Conservation (phyloP, 2,888 invertebrate species). For the Oscheius sp. region DNA sequence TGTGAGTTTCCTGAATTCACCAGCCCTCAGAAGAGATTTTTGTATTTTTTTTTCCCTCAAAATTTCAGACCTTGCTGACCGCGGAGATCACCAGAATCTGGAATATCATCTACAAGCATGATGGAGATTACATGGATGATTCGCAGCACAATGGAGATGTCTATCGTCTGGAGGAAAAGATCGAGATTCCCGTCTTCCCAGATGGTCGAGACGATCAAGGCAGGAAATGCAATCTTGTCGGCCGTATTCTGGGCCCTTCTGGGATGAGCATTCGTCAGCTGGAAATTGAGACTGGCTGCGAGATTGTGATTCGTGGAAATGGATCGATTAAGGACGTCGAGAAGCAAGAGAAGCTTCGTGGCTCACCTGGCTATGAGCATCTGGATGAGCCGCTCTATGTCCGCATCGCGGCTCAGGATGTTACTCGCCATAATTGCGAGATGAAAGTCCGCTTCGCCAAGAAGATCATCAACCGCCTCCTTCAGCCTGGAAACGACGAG, state of each 20-base stretch:
- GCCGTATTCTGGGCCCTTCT: conserved; percentile 39
- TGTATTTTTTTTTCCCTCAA: no score
- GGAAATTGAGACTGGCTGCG: conserved; percentile 52
- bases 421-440: conserved; percentile 72
- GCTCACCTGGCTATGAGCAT: conserved; percentile 58
- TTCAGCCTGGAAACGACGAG: conserved; percentile 97
- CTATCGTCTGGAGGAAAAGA: conserved; percentile 4
- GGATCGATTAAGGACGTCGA: conserved; percentile 54
- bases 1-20: no score
- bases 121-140: neutral
- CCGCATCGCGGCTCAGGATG: conserved; percentile 50
- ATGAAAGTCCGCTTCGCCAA: conserved; percentile 92
- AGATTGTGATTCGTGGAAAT: conserved; percentile 60
- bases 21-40: no score
- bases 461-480: conserved; percentile 93
- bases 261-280: conserved; percentile 62
- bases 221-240: neutral
- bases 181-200: neutral
- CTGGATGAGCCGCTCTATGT: conserved; percentile 63
- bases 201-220: neutral
- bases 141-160: neutral
- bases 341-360: conserved; percentile 46
- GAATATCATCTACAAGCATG: neutral
- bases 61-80: neutral
- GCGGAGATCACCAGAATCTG: conserved; percentile 9